These are phyloP conservation scores for Crotalus horridus DNA, from an alignment of 2,113 vertebrate genomes.

Conservation along the genomic window DNA sequence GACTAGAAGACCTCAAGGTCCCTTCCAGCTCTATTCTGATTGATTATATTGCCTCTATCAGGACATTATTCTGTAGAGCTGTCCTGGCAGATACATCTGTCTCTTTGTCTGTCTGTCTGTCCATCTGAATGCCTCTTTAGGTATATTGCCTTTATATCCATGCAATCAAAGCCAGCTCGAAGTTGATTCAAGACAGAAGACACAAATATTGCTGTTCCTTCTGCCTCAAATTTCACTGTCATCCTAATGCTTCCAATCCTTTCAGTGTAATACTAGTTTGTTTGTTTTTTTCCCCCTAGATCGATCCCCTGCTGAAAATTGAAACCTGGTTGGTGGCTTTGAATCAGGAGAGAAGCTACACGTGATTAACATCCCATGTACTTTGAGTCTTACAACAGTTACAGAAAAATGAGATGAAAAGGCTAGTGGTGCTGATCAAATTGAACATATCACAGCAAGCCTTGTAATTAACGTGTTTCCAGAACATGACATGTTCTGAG, in stretches of 20 bases:
- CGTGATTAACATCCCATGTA: neutral
- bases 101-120: neutral
- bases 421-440: slow-evolving; percentile 54
- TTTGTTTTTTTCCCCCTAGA: neutral
- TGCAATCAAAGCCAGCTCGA: neutral
- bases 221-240: neutral
- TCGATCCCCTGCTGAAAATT: neutral
- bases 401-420: slow-evolving; percentile 50
- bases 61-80: neutral
- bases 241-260: neutral
- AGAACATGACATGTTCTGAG: slow-evolving; percentile 69
- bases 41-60: neutral
- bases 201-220: neutral
- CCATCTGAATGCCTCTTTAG: no score
- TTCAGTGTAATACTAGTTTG: neutral
- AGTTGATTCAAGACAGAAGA: neutral
- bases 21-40: no score
- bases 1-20: no score
- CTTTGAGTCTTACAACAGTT: slow-evolving; percentile 5
- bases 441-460: slow-evolving; percentile 63
- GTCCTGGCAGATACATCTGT: neutral
- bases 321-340: neutral
- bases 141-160: neutral
- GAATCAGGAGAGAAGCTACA: neutral
- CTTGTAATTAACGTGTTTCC: slow-evolving; percentile 72